Evolutionary conservation across 1,140 invertebrate species (phyloP).

Genomic region (Drosophila varians): DNA sequence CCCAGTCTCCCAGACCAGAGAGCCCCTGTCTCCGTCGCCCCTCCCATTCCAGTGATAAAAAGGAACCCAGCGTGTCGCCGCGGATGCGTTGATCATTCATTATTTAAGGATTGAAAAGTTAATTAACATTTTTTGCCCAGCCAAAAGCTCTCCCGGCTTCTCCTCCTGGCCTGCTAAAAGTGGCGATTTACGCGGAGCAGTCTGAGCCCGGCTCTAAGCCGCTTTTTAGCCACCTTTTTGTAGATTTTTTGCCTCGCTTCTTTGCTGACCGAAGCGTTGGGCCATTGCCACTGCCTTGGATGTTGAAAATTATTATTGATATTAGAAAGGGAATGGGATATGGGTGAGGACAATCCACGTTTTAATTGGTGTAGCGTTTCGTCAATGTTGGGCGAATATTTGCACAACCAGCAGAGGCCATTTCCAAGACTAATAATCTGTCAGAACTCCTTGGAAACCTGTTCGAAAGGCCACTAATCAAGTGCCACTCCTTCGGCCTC

Average conservation of each 20-base stretch:
- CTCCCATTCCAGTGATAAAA: conserved; percentile 76
- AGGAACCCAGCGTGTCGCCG: conserved; percentile 83
- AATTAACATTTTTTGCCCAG: conserved; percentile 83
- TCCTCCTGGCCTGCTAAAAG: conserved; percentile 7
- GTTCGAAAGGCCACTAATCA: conserved; percentile 42
- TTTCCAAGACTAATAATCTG: too few species aligned
- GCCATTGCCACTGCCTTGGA: conserved; percentile 25
- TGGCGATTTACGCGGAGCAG: conserved; percentile 70
- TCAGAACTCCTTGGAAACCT: conserved; percentile 42
- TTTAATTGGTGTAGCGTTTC: conserved; percentile 47
- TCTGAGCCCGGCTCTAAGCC: conserved; percentile 33
- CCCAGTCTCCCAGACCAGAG: too few species aligned
- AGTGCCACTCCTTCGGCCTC: conserved; percentile 48
- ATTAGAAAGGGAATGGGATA: conserved; percentile 2
- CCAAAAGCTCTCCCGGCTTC: conserved; percentile 38
- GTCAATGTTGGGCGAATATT: not conserved
- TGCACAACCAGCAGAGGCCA: too few species aligned
- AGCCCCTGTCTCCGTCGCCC: not conserved
- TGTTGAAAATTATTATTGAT: conserved; percentile 71
- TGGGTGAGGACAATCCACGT: conserved; percentile 29
- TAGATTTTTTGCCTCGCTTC: conserved; percentile 27
- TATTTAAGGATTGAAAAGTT: conserved; percentile 84
- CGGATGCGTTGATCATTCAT: conserved; percentile 83
- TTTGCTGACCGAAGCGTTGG: conserved; percentile 1
- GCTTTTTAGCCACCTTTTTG: conserved; percentile 46